Percentiles rank a stretch among this genome's conserved stretches.
Conservation (phyloP, 2,888 invertebrate species). For the Sipha maydis region DNA sequence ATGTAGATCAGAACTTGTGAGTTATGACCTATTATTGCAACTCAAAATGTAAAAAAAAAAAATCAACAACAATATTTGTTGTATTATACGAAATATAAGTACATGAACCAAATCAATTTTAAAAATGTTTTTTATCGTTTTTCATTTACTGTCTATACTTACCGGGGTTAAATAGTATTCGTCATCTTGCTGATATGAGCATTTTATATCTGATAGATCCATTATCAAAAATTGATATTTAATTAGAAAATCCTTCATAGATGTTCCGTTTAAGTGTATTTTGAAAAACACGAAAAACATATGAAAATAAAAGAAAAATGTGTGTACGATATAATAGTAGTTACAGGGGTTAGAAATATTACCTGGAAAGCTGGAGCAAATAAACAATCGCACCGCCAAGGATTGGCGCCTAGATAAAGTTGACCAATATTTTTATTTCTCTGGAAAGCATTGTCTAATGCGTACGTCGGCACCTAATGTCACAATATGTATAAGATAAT, state of each 20-base stretch:
- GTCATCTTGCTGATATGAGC: constrained; percentile 74
- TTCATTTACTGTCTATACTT: neutral
- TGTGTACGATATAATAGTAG: neutral
- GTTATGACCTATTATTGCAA: no score
- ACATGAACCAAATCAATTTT: no score
- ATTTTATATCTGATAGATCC: constrained; percentile 78
- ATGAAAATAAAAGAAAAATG: neutral
- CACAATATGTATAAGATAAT: neutral
- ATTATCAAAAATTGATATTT: constrained; percentile 76
- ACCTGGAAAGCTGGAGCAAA: constrained; percentile 82
- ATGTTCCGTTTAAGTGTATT: neutral
- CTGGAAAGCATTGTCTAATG: constrained; percentile 81
- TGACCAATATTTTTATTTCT: constrained; percentile 78
- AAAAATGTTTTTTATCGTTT: no score
- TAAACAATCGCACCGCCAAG: constrained; percentile 85
- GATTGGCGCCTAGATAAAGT: constrained; percentile 79
- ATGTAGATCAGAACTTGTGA: no score
- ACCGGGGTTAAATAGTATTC: constrained; percentile 59
- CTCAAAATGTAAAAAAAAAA: no score
- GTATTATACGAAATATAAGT: no score
- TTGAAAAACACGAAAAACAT: neutral
- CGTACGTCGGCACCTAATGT: constrained; percentile 79
- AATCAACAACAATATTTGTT: no score
- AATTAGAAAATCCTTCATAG: constrained; percentile 68
- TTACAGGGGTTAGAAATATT: no score